These are phyloP conservation scores for Euclidia mi DNA, from an alignment of 2,888 invertebrate species.

Conservation along the genomic window DNA sequence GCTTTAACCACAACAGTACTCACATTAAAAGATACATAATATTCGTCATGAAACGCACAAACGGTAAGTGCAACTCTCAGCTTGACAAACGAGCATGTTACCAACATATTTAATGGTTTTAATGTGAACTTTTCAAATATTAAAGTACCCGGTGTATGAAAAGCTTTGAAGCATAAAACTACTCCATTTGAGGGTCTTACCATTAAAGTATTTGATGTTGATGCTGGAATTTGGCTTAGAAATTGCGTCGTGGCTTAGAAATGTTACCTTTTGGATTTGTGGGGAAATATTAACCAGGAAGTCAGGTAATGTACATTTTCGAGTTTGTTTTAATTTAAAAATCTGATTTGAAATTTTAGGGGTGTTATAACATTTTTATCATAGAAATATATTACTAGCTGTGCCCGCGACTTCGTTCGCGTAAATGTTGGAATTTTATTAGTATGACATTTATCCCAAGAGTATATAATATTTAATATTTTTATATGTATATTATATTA, in stretches of 20 bases:
- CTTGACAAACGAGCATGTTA: slow-evolving; percentile 39
- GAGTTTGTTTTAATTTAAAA: too few relatives aligned
- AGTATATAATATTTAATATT: too few relatives aligned
- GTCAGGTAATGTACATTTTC: slow-evolving; percentile 21
- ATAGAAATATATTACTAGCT: too few relatives aligned
- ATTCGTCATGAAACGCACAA: slow-evolving; percentile 27
- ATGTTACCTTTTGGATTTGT: slow-evolving; percentile 26
- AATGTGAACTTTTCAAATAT: slow-evolving; percentile 62
- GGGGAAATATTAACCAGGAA: slow-evolving; percentile 21
- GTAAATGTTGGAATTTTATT: too few relatives aligned
- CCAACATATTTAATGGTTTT: slow-evolving; percentile 55
- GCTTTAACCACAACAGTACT: slow-evolving; percentile 31
- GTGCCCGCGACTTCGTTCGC: too few relatives aligned
- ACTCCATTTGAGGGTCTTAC: slow-evolving; percentile 53
- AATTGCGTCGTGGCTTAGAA: slow-evolving; percentile 26
- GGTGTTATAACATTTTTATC: too few relatives aligned
- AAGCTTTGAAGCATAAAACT: slow-evolving; percentile 55
- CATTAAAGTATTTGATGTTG: slow-evolving; percentile 50
- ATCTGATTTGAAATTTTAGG: too few relatives aligned
- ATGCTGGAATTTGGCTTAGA: slow-evolving; percentile 45
- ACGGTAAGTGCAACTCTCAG: slow-evolving; percentile 22
- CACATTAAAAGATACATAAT: slow-evolving; percentile 41
- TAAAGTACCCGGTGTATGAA: slow-evolving; percentile 55
- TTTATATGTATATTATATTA: too few relatives aligned
- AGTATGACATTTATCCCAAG: too few relatives aligned